A percentile compares a stretch with the other conserved stretches of the same genome.
phyloP scores from a whole-genome alignment of 2,888 invertebrate genomes.

The Lymantria monacha region DNA sequence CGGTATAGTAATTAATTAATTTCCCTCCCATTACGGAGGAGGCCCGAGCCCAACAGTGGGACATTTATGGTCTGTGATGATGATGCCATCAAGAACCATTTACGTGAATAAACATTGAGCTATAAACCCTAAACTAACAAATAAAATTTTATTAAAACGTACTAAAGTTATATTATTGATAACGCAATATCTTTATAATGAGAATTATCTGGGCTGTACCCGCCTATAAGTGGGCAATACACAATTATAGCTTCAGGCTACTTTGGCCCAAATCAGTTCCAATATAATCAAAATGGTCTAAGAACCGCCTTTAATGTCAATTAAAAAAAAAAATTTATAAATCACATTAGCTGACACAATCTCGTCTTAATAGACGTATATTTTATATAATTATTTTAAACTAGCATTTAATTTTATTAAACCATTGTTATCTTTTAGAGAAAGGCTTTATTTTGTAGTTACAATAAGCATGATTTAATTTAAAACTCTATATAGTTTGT shows the following conservation, averaged over 20 bases:
- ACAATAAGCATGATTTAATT: too few species aligned
- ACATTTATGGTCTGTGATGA: too few species aligned
- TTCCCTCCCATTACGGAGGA: too few species aligned
- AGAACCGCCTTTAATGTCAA: conserved; percentile 23
- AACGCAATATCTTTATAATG: background rate
- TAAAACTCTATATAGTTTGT: too few species aligned
- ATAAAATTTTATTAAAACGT: too few species aligned
- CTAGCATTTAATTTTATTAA: conserved; percentile 26
- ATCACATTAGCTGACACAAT: conserved; percentile 24
- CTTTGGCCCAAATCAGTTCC: background rate
- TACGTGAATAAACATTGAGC: too few species aligned
- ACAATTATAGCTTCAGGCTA: conserved; percentile 13
- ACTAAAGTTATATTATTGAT: too few species aligned
- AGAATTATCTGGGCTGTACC: background rate
- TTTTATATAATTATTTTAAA: conserved; percentile 29
- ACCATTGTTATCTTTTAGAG: conserved; percentile 16
- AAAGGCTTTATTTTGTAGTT: conserved; percentile 8
- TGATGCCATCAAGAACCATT: too few species aligned
- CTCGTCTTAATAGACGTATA: conserved; percentile 22
- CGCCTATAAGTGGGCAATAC: background rate
- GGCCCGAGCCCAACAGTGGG: too few species aligned
- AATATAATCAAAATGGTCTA: conserved; percentile 9
- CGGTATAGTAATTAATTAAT: too few species aligned
- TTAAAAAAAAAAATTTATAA: too few species aligned
- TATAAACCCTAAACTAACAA: too few species aligned